Evolutionary conservation across 30 jellyfish, hydroid and myxozoan genomes (phyloP).

Genomic region (Turritopsis dohrnii): DNA sequence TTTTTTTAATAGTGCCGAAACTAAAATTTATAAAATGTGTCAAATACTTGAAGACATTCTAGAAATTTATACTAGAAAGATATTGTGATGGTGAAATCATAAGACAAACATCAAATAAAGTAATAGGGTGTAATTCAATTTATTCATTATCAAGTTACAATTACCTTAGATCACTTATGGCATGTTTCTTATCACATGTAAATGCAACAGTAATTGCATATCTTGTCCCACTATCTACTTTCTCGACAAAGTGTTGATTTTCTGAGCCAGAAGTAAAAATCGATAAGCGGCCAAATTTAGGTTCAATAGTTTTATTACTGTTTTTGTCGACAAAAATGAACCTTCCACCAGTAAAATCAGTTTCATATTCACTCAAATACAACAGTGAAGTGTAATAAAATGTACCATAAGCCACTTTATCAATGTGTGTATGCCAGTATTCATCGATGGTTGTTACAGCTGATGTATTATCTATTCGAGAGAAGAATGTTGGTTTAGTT

Average conservation of each 20-base stretch:
- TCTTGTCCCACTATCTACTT: constrained; percentile 75
- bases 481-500: constrained; percentile 92
- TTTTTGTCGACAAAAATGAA: constrained; percentile 55
- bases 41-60: too few relatives aligned
- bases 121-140: too few relatives aligned
- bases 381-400: constrained; percentile 86
- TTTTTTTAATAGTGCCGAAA: too few relatives aligned
- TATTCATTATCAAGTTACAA: background rate
- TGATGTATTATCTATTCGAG: constrained; percentile 76
- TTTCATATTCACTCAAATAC: constrained; percentile 74
- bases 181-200: constrained; percentile 85
- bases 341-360: constrained; percentile 93
- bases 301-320: constrained; percentile 79
- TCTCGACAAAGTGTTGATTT: constrained; percentile 90
- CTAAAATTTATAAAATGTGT: too few relatives aligned
- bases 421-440: constrained; percentile 97
- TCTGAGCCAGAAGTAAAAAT: constrained; percentile 98
- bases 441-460: constrained; percentile 87
- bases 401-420: constrained; percentile 71
- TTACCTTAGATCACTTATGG: constrained; percentile 63
- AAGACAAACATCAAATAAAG: too few relatives aligned
- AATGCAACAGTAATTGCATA: constrained; percentile 93
- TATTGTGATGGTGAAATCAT: too few relatives aligned
- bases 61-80: too few relatives aligned
- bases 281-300: constrained; percentile 81